A percentile compares a stretch with the other conserved stretches of the same genome.
Evolutionary conservation across 2,888 invertebrate species (phyloP).

Genomic region (Hemistola chrysoprasaria): DNA sequence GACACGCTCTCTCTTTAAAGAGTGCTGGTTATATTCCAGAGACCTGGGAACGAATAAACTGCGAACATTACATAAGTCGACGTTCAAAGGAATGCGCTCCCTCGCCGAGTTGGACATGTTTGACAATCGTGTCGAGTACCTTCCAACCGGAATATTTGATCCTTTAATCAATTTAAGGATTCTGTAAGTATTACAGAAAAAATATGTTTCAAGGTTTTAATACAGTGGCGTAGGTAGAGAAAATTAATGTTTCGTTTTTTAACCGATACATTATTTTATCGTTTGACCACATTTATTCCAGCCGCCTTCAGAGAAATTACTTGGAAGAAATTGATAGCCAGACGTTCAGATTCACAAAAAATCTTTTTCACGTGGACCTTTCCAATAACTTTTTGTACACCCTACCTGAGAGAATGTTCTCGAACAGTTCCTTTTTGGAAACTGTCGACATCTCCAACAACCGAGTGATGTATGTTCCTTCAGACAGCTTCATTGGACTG

Average conservation of each 20-base stretch:
- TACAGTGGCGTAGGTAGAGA: not conserved
- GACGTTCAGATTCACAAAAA: constrained; percentile 81
- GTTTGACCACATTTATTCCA: constrained; percentile 56
- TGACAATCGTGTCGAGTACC: constrained; percentile 86
- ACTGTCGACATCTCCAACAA: constrained; percentile 87
- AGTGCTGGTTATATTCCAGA: constrained; percentile 76
- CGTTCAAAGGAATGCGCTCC: constrained; percentile 85
- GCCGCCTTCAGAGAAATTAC: constrained; percentile 85
- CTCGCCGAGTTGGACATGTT: constrained; percentile 87
- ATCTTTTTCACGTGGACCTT: constrained; percentile 85
- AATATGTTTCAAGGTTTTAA: not conserved
- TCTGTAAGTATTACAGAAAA: constrained; percentile 76
- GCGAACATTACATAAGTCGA: constrained; percentile 85
- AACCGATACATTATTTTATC: not conserved
- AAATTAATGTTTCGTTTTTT: too few relatives aligned
- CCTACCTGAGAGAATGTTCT: constrained; percentile 82
- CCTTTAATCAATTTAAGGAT: constrained; percentile 83
- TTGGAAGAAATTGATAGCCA: constrained; percentile 83
- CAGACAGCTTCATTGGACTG: constrained; percentile 81
- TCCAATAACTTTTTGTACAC: constrained; percentile 84
- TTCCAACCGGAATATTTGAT: constrained; percentile 85
- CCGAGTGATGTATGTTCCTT: constrained; percentile 80
- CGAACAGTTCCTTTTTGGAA: constrained; percentile 80
- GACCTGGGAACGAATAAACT: constrained; percentile 88
- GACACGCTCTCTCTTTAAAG: too few relatives aligned